Evolutionary conservation across 2,797 vertebrate genomes (phyloP), one percentile per base, ranked within the genome.

Genomic region (Lithobates sylvaticus): DNA sequence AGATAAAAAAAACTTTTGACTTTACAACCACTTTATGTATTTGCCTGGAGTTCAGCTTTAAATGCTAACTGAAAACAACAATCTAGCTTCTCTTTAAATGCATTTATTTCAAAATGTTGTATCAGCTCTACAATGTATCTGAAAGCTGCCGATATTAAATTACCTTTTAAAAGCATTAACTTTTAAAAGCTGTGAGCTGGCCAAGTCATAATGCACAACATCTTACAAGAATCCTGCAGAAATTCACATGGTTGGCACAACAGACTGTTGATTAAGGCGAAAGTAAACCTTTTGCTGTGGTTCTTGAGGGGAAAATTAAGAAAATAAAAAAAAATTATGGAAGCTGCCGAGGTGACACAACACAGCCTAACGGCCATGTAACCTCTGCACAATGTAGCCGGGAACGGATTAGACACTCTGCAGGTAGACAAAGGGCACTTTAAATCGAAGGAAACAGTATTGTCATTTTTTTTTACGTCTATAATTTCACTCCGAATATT

Each of bases 241-340:
- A 79, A 80, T 87, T 44, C 81, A 79, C 81, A 79, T 84, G 27
- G 50, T 27, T 84, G 86, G 86, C 81, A 87, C 79, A 87, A 8
- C 86, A 87, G 86, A 87, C 76, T 87, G 81, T 87, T 87, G 86
- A 84, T 87, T 83, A 83, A 72, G 75, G 75, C 34, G 76, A 73
- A 83, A 73, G 85, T 83, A 87, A 78, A 87, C 81, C 82, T n/a
- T 75, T 78, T 15, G 70, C 76, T 87, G 83, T 67, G 74, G 81
- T 58, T 87, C 76, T 87, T 36, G 69, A 76, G 86, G 70, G 79
- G 76, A 69, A 83, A 84, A 87, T 83, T 78, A 87, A 74, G 75
- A 79, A 79, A 84, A 83, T 84, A 84, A 54, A 79, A 79, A 75
- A 75, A 70, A 54, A 84, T 87, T 84, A 87, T 83, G 68, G 85